Evolutionary conservation across 2,113 vertebrate species (phyloP).

Genomic region (Maccullochella peelii): DNA sequence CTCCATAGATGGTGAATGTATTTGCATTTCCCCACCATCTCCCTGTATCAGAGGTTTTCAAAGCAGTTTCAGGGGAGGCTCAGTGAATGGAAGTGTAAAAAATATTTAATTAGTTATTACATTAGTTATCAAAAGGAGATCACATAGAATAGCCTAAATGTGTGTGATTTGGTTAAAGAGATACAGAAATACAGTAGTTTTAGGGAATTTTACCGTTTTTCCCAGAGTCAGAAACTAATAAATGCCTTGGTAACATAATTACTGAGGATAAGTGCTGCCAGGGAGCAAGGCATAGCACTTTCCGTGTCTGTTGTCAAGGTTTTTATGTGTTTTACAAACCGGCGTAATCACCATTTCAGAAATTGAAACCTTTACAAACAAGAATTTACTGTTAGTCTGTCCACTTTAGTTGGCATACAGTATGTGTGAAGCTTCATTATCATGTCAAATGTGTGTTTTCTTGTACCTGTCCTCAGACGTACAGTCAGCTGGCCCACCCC

Average conservation of each 20-base stretch:
- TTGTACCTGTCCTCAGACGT: conserved; percentile 86
- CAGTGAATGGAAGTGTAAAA: too few relatives aligned
- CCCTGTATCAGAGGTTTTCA: too few relatives aligned
- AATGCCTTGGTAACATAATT: too few relatives aligned
- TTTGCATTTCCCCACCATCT: not conserved
- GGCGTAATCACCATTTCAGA: rapidly evolving
- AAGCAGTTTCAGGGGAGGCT: too few relatives aligned
- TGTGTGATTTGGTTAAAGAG: too few relatives aligned
- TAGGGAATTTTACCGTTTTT: too few relatives aligned
- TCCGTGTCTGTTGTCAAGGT: not conserved
- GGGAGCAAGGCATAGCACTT: not conserved
- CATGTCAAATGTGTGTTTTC: conserved; percentile 1
- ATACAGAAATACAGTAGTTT: too few relatives aligned
- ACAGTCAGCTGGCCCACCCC: conserved; percentile 94
- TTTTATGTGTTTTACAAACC: not conserved
- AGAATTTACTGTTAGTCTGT: not conserved
- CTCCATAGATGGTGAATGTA: not conserved
- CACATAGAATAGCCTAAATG: too few relatives aligned
- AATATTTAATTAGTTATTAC: too few relatives aligned
- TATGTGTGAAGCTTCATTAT: not conserved
- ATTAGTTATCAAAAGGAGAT: too few relatives aligned
- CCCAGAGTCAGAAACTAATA: too few relatives aligned
- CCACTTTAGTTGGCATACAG: too few relatives aligned
- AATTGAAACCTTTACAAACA: not conserved
- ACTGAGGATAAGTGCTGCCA: not conserved